Percentiles rank a stretch among this genome's conserved stretches.
Evolutionary conservation across 2,888 invertebrate species (phyloP).

Genomic region (Himalopsyche tibetana): DNA sequence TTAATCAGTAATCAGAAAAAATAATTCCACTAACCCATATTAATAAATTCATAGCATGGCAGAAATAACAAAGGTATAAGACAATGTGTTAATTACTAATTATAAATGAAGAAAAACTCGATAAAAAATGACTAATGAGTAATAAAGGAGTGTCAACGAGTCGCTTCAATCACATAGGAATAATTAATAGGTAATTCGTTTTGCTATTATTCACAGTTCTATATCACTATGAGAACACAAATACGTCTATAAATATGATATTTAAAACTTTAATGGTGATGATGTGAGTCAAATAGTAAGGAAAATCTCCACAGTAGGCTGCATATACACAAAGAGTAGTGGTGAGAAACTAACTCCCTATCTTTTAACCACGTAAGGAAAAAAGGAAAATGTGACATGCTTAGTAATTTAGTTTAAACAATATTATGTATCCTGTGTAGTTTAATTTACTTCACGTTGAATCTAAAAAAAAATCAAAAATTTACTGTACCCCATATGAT

Average conservation of each 20-base stretch:
- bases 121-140: conserved; percentile 10
- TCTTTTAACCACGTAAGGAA: too few species aligned
- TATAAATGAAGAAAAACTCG: not conserved
- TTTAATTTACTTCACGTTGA: too few species aligned
- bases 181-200: not conserved
- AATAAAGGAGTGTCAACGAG: not conserved
- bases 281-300: too few species aligned
- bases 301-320: too few species aligned
- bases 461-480: too few species aligned
- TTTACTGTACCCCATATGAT: too few species aligned
- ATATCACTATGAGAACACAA: not conserved
- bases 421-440: too few species aligned
- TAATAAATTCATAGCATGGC: not conserved
- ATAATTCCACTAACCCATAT: not conserved
- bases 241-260: not conserved
- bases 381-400: too few species aligned
- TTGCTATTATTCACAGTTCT: not conserved
- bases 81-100: not conserved
- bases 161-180: not conserved
- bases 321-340: too few species aligned
- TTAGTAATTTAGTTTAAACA: too few species aligned
- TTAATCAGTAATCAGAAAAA: not conserved
- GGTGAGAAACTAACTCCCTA: too few species aligned
- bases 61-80: not conserved
- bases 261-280: too few species aligned